Base-by-base conservation (phyloP, 2,797 vertebrate species). In the Phrynocephalus vlangalii region DNA sequence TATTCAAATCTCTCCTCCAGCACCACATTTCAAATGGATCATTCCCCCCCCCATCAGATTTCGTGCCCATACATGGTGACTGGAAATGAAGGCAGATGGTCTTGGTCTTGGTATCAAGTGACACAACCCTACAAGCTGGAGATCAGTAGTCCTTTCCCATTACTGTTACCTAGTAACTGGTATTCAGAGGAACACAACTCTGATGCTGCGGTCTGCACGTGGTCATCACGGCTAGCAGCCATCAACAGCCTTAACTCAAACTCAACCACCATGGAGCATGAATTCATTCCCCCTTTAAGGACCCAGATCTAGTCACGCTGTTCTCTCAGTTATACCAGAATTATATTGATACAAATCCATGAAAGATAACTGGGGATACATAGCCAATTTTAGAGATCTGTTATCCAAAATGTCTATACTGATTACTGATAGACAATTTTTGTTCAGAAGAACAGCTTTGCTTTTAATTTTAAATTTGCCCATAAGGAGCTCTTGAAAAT, bases 401-500 rank as follows among this genome's bases (percentile, higher is more conserved):
- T 33, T 44, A 71, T 15, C 28, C 52, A 80, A 63, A 44, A 26
- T 30, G 8, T 5, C 18, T 28, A 33, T 22, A 84, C 9, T 3
- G 7, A 84, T 84, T 20, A 63, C 60, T 16, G 11, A 63, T 13
- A 4, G 28, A 20, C 0, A 9, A 5, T 63, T 63, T 52, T 20
- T 63, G 52, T 73, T 7, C 44, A 60, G 68, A 86, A 63, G 73
- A 63, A 10, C 18, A n/a, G 16, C 3, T 86, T 80, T 48, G 60
- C 18, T 20, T 63, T 63, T 63, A 63, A 63, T 63, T 63, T 63
- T 63, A 13, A 63, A 13, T 63, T 63, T 63, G 60, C 60, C 60
- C 60, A 63, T 63, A 86, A 78, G 63, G 63, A 79, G 44, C 79
- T 80, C 48, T 79, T 44, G 95, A 95, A 92, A 87, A 28, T 7